Percentiles rank a stretch among this genome's conserved stretches.
phyloP scores from a whole-genome alignment of 1,140 invertebrate species.

The Hypsibius dujardini region DNA sequence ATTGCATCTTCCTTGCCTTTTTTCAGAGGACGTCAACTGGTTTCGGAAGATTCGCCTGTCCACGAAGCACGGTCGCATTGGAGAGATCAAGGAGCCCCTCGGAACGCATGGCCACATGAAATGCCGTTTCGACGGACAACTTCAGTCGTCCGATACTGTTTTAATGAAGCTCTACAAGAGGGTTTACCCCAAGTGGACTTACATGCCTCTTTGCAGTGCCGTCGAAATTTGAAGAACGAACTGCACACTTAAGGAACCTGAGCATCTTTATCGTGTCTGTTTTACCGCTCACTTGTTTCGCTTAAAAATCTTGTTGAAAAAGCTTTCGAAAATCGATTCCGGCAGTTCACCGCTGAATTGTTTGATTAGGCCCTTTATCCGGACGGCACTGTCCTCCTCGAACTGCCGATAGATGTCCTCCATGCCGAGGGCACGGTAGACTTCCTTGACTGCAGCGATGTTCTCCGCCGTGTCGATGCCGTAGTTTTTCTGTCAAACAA shows the following conservation, averaged over 20 bases:
- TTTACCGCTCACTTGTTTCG: constrained; percentile 28
- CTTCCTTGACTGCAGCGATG: constrained; percentile 49
- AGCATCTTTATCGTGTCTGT: too few relatives aligned
- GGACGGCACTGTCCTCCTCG: constrained; percentile 49
- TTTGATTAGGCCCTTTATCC: constrained; percentile 29
- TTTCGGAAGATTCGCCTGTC: constrained; percentile 84
- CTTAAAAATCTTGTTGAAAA: constrained; percentile 35
- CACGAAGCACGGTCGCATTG: constrained; percentile 76
- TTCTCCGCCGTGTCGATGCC: constrained; percentile 49
- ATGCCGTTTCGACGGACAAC: constrained; percentile 77
- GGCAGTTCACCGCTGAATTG: constrained; percentile 26
- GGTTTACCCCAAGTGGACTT: constrained; percentile 92
- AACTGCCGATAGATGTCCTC: constrained; percentile 57
- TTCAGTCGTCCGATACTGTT: constrained; percentile 86
- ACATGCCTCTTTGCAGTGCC: constrained; percentile 29
- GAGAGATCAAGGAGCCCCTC: constrained; percentile 86
- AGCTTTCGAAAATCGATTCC: constrained; percentile 30
- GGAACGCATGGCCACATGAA: constrained; percentile 99
- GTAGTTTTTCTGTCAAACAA: constrained; percentile 48
- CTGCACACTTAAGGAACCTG: neutral
- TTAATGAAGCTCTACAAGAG: constrained; percentile 85
- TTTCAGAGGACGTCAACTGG: constrained; percentile 74
- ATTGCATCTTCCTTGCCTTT: constrained; percentile 14
- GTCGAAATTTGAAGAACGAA: neutral
- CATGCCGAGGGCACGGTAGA: constrained; percentile 61